Conservation (phyloP, 2,113 vertebrate species). For the Eptatretus burgeri region DNA sequence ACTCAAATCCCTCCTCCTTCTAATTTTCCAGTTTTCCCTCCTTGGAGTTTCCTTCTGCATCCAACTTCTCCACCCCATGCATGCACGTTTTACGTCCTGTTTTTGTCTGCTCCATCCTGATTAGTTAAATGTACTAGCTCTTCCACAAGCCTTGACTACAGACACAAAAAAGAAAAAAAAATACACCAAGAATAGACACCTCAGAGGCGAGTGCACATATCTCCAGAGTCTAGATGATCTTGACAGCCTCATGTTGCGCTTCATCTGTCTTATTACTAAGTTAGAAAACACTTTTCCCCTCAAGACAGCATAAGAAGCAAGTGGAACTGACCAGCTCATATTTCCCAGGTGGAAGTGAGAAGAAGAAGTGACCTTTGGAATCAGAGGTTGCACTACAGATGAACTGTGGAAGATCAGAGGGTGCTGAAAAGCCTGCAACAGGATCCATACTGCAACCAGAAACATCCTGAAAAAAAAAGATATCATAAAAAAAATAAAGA, state of each 20-base stretch:
- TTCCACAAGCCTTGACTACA: no score
- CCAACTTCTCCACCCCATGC: no score
- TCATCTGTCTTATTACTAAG: not conserved
- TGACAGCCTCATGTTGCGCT: no score
- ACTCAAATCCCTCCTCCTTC: no score
- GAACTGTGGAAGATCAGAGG: conserved; percentile 3
- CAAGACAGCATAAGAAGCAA: not conserved
- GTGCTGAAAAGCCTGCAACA: not conserved
- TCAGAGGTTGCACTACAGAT: conserved; percentile 10
- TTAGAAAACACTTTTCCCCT: conserved; percentile 9
- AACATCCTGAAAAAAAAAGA: conserved; percentile 10
- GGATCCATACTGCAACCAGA: not conserved
- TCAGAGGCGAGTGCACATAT: not conserved
- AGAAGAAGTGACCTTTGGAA: conserved; percentile 58
- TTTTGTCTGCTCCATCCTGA: no score
- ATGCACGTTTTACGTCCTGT: no score
- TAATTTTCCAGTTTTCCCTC: no score
- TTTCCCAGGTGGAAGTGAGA: conserved; percentile 54
- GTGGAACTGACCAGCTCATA: conserved; percentile 47
- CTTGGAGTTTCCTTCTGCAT: no score
- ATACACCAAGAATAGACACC: not conserved
- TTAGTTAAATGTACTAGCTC: no score
- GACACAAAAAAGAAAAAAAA: not conserved
- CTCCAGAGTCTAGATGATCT: no score
- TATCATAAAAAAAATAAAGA: no score